Percentiles rank a stretch among this genome's conserved stretches.
Evolutionary conservation across 2,888 invertebrate genomes (phyloP).

Genomic region (Caenorhabditis imperialis): DNA sequence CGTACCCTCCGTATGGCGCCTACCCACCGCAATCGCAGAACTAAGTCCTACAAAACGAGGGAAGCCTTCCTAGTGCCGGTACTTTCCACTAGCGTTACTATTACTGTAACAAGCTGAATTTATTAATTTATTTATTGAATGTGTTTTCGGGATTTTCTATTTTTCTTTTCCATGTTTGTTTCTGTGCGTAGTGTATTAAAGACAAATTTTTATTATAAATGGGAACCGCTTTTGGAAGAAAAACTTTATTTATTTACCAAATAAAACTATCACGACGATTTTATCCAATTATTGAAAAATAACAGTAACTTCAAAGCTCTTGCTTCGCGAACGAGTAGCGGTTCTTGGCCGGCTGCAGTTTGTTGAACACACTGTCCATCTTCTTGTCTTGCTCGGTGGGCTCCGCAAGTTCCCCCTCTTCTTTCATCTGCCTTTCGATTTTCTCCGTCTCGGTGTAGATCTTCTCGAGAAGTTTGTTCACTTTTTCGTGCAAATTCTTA

Average conservation of each 20-base stretch:
- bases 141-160: slow-evolving; percentile 10
- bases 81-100: slow-evolving; percentile 17
- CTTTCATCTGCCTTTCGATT: slow-evolving; percentile 3
- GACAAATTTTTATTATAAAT: slow-evolving; percentile 32
- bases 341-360: slow-evolving; percentile 34
- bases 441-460: slow-evolving; percentile 7
- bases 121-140: slow-evolving; percentile 24
- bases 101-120: slow-evolving; percentile 18
- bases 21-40: slow-evolving; percentile 27
- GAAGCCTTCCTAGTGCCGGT: slow-evolving; percentile 24
- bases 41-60: slow-evolving; percentile 24
- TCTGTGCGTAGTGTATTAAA: slow-evolving; percentile 32
- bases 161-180: slow-evolving; percentile 7
- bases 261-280: too few relatives aligned
- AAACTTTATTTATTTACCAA: slow-evolving; percentile 27
- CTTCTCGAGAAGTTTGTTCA: slow-evolving; percentile 5
- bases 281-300: background rate
- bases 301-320: slow-evolving; percentile 1
- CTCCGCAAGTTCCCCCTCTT: slow-evolving; percentile 1
- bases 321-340: slow-evolving; percentile 49
- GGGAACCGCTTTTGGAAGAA: slow-evolving; percentile 26
- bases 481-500: slow-evolving; percentile 15
- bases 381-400: slow-evolving; percentile 2
- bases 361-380: slow-evolving; percentile 47
- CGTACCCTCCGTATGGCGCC: slow-evolving; percentile 28